Evolutionary conservation across 2,888 invertebrate genomes (phyloP), one percentile per base, ranked within the genome.

Genomic region (Archips xylosteana): DNA sequence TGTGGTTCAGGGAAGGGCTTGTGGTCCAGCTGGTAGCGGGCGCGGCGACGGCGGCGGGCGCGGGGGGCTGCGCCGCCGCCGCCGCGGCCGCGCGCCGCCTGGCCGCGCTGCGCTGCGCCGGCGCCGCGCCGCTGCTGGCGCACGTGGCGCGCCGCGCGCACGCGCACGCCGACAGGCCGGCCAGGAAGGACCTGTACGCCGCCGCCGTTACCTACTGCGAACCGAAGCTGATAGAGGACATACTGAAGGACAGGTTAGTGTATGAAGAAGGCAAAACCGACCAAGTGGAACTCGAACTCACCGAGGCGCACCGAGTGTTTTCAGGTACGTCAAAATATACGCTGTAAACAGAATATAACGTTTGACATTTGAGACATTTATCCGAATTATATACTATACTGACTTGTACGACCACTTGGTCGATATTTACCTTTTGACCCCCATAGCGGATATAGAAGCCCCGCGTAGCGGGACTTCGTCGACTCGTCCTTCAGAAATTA

Each of bases 1-100:
- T n/a, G n/a, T n/a, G n/a, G n/a, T n/a, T n/a, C 76, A 91, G 92
- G 71, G 92, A 92, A 75, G 89, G 89, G 2, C 64, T 72, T 2
- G 91, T 93, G n/a, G 81, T 92, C 49, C 79, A 82, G 66, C 81
- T 83, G 6, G 87, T 91, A 83, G 86, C 0, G 60, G 59, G 71
- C 76, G 76, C 76, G 45, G 45, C 45, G 3, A 89, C 89, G 42
- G 61, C 82, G 39, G 15, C 47, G 2, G 84, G 82, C 64, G 85
- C 83, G 15, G 74, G 64, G 10, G 88, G 87, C 75, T 82, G 85
- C 15, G 89, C 89, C 42, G 61, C 82, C 36, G 15, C 47, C 2
- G 84, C 82, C 65, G 85, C 83, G 15, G 74, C 65, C 9, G 88
- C 87, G 75, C 82, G 85, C 15, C 83, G 87, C 0, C 85, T 89